Evolutionary conservation across 2,113 vertebrate genomes (phyloP).

Genomic region (Uropsilus gracilis): DNA sequence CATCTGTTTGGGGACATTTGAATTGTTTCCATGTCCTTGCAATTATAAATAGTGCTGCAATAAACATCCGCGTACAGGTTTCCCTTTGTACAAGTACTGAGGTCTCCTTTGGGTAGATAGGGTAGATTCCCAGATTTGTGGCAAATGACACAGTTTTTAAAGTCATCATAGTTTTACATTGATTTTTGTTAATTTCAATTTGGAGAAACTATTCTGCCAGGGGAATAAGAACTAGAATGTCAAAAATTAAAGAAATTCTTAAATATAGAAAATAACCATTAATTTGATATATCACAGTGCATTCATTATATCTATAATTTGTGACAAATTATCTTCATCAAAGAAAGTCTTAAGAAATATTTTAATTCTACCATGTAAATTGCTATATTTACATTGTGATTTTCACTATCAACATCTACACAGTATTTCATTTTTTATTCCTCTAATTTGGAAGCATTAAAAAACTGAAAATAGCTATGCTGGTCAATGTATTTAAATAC

Average conservation of each 20-base stretch:
- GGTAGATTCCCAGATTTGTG: too few relatives aligned
- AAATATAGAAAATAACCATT: not conserved
- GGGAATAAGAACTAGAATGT: not conserved
- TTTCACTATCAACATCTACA: not conserved
- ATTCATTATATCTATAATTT: not conserved
- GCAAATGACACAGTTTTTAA: not conserved
- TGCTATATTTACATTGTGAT: not conserved
- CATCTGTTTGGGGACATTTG: too few relatives aligned
- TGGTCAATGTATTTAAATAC: too few relatives aligned
- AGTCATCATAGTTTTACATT: not conserved
- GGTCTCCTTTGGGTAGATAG: too few relatives aligned
- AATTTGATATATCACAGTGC: not conserved
- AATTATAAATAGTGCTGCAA: too few relatives aligned
- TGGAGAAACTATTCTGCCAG: not conserved
- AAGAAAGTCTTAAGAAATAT: not conserved
- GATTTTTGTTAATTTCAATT: constrained; percentile 6
- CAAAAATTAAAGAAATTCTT: not conserved
- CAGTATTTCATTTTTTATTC: not conserved
- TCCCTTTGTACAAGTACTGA: too few relatives aligned
- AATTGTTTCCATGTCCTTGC: too few relatives aligned
- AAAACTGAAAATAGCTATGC: too few relatives aligned
- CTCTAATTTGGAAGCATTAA: too few relatives aligned
- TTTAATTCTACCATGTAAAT: not conserved
- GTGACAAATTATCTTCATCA: not conserved
- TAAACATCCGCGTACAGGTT: too few relatives aligned